Evolutionary conservation across 23 tunicate species (phyloP).

Genomic region (Pegea sp.): DNA sequence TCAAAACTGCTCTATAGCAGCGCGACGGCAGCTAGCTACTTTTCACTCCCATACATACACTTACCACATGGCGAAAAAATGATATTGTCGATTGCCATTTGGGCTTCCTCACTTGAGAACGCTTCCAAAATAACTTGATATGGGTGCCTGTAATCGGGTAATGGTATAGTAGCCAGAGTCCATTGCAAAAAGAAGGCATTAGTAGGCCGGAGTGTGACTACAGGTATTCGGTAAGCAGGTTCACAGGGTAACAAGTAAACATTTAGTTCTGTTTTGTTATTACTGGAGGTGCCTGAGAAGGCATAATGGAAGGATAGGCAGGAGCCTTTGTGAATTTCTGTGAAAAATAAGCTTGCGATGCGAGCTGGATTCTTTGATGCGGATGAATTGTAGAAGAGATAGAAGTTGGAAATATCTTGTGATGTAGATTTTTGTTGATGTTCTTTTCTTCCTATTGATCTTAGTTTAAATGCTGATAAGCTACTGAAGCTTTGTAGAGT

Average conservation of each 20-base stretch:
- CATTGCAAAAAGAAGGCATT: constrained; percentile 15
- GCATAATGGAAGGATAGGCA: constrained; percentile 55
- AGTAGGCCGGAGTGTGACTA: constrained; percentile 17
- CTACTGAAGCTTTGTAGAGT: too few species aligned
- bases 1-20: too few species aligned
- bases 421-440: neutral
- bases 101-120: constrained; percentile 4
- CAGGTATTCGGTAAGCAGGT: constrained; percentile 51
- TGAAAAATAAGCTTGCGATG: constrained; percentile 37
- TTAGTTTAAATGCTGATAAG: too few species aligned
- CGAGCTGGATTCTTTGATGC: constrained; percentile 5
- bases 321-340: constrained; percentile 14
- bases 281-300: neutral
- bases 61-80: constrained; percentile 77
- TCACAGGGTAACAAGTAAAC: constrained; percentile 65
- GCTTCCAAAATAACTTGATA: constrained; percentile 65
- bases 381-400: neutral
- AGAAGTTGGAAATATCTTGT: neutral
- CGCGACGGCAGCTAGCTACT: too few species aligned
- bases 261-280: constrained; percentile 12
- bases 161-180: constrained; percentile 27
- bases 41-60: constrained; percentile 7
- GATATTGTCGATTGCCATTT: constrained; percentile 64
- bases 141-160: constrained; percentile 56
- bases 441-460: too few species aligned